A percentile compares a stretch with the other conserved stretches of the same genome.
Evolutionary conservation across 1,140 invertebrate genomes (phyloP).

Genomic region (Drosophila ercepeae): DNA sequence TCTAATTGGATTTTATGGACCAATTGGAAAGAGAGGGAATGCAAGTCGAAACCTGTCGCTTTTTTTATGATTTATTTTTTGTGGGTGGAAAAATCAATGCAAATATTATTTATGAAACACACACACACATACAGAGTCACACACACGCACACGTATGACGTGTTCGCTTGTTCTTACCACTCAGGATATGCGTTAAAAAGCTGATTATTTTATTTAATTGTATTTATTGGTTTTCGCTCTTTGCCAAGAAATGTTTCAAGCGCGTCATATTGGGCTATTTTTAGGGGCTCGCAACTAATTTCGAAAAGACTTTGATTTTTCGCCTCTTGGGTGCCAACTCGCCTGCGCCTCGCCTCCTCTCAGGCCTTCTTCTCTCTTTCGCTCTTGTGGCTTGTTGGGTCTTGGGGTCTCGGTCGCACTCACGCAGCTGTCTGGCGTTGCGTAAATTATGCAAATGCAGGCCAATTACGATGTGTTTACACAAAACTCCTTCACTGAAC

Average conservation of each 20-base stretch:
- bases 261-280: conserved; percentile 77
- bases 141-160: conserved; percentile 20
- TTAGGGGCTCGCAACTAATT: conserved; percentile 50
- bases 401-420: neutral
- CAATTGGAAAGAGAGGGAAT: conserved; percentile 57
- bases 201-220: conserved; percentile 37
- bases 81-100: conserved; percentile 69
- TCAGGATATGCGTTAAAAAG: conserved; percentile 8
- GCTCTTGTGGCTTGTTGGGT: neutral
- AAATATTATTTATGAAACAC: conserved; percentile 51
- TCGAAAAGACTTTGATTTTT: conserved; percentile 70
- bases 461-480: conserved; percentile 28
- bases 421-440: conserved; percentile 46
- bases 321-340: conserved; percentile 54
- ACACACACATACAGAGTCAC: conserved; percentile 11
- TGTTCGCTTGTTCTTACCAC: conserved; percentile 43
- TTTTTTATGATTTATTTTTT: neutral
- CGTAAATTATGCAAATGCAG: conserved; percentile 63
- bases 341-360: conserved; percentile 46
- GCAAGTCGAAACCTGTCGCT: conserved; percentile 35
- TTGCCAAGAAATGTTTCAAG: conserved; percentile 73
- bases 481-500: conserved; percentile 8
- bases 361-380: conserved; percentile 20
- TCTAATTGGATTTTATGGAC: conserved; percentile 58
- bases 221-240: conserved; percentile 14